Evolutionary conservation across 2,888 invertebrate genomes (phyloP).

Genomic region (Lasioglossum villosulum): DNA sequence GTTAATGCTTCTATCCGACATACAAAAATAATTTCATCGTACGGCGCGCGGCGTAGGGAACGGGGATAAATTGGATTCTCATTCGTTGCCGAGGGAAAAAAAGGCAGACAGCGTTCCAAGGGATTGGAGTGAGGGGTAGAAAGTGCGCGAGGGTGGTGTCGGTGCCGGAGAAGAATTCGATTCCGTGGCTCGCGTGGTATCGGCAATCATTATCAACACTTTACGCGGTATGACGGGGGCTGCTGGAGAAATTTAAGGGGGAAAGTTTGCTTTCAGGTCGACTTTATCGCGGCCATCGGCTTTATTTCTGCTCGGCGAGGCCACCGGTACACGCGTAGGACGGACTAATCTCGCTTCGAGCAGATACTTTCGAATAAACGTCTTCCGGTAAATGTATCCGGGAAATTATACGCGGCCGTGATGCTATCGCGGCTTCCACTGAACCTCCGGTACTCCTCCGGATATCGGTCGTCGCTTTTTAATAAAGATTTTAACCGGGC

Average conservation of each 20-base stretch:
- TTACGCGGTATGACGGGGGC: constrained; percentile 26
- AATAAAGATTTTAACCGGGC: constrained; percentile 48
- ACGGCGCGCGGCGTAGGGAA: neutral
- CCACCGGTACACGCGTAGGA: constrained; percentile 29
- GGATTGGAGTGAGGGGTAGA: neutral
- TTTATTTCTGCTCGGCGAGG: constrained; percentile 38
- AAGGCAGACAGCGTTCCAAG: neutral
- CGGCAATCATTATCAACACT: constrained; percentile 55
- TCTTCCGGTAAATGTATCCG: constrained; percentile 54
- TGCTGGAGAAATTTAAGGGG: constrained; percentile 39
- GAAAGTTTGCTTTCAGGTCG: constrained; percentile 45
- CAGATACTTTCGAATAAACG: constrained; percentile 60
- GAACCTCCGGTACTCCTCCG: neutral
- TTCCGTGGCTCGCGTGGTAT: constrained; percentile 36
- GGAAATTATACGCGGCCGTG: constrained; percentile 55
- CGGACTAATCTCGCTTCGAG: constrained; percentile 52
- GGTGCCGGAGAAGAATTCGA: constrained; percentile 31
- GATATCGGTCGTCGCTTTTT: constrained; percentile 42
- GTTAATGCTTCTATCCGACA: constrained; percentile 41
- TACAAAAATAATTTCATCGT: constrained; percentile 49
- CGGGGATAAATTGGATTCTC: constrained; percentile 41
- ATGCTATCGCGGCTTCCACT: constrained; percentile 42
- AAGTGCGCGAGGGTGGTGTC: neutral
- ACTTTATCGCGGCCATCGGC: constrained; percentile 52
- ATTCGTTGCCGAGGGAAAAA: constrained; percentile 17